phyloP scores from a whole-genome alignment of 2,888 invertebrate genomes.

The Galerucella calmariensis region DNA sequence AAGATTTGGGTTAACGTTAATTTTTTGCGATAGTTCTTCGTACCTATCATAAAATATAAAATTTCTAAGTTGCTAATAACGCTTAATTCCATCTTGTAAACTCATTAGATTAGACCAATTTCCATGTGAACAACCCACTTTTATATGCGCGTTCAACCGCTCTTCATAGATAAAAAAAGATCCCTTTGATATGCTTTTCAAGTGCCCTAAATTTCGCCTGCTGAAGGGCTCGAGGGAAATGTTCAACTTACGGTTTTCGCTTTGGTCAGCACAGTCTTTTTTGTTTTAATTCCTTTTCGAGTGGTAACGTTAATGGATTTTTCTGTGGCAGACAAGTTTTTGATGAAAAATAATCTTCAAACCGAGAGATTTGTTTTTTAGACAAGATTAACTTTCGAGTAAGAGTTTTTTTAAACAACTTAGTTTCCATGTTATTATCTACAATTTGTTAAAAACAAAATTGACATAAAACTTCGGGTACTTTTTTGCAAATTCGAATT shows the following conservation, averaged over 20 bases:
- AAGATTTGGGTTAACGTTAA: too few relatives aligned
- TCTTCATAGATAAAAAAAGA: conserved; percentile 22
- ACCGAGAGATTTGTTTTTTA: conserved; percentile 12
- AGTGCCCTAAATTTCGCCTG: conserved; percentile 24
- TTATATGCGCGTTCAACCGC: conserved; percentile 19
- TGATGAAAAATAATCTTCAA: conserved; percentile 27
- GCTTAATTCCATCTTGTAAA: background rate
- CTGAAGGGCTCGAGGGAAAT: conserved; percentile 26
- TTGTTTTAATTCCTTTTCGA: conserved; percentile 34
- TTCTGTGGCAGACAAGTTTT: conserved; percentile 28
- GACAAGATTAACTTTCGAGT: conserved; percentile 6
- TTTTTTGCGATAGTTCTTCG: too few relatives aligned
- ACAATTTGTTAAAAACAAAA: background rate
- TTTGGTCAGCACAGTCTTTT: conserved; percentile 41
- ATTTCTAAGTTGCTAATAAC: background rate
- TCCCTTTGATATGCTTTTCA: conserved; percentile 25
- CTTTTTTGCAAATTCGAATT: too few relatives aligned
- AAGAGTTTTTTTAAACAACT: background rate
- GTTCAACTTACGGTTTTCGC: conserved; percentile 30
- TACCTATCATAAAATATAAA: background rate
- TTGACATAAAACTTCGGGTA: too few relatives aligned
- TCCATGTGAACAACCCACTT: conserved; percentile 25
- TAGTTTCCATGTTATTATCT: background rate
- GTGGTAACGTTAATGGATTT: conserved; percentile 39
- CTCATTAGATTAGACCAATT: conserved; percentile 29